Base-by-base conservation (phyloP, 2,888 invertebrate genomes). In the Bugula neritina region DNA sequence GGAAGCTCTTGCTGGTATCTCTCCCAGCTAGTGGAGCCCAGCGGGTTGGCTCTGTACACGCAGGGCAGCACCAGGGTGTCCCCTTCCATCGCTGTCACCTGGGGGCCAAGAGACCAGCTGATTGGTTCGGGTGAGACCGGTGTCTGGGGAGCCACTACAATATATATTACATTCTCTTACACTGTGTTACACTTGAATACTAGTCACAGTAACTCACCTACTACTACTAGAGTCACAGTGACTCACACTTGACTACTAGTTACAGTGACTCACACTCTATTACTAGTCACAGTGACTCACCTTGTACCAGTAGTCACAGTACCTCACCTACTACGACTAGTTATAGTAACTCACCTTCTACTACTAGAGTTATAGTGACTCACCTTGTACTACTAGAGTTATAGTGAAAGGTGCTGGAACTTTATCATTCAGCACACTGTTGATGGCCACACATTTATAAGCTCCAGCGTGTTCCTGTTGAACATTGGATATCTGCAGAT, bases 31-130 rank as follows among this genome's bases (percentile, higher is more conserved):
- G 96, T 93, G 0, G 92, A 92, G 0, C 96, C 95, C 1, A 93
- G 93, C 0, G 96, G 96, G 84, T 94, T 94, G 0, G 95, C 95
- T 82, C 93, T 93, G 21, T 94, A 91, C 83, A 94, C 94, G 80
- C 96, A 96, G 80, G 95, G 94, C 75, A 96, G 84, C 79, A 94
- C 93, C 90, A 94, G 94, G 78, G 95, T 93, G 80, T 93, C 74
- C 13, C 80, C 80, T n/a, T 76, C 72, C 31, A 72, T 57, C 17
- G 78, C 78, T 43, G 76, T 74, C 21, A 77, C 57, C 29, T 69
- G n/a, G 73, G 70, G 29, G 3, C 63, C 63, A 3, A 27, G 13
- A 13, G 63, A 63, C 63, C 63, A 72, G 35, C 69, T 3, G 63
- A 35, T 29, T 35, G 55, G 5, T 23, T 70, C n/a, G 71, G 72